Evolutionary conservation across 2,113 vertebrate genomes (phyloP), one percentile per base, ranked within the genome.

Genomic region (Piprites chloris): DNA sequence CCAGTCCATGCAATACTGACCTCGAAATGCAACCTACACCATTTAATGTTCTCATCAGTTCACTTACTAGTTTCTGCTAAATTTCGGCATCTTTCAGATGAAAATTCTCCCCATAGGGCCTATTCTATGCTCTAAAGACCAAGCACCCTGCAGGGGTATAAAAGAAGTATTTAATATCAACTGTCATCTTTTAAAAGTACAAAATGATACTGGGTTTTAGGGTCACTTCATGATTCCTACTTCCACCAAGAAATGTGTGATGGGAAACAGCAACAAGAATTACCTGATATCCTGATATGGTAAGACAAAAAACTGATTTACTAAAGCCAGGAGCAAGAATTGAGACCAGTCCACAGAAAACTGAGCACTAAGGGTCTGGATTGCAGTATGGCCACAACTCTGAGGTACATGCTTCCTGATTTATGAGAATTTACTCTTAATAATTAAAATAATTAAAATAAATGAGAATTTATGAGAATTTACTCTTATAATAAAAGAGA

Each of bases 61-160:
- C 42, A 59, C 24, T 87, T 59, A 42, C 22, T 12, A 79, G 24
- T 23, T 92, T 37, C 75, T 83, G n/a, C 21, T 88, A 26, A 83
- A 69, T 18, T 53, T 86, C 47, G 1, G 27, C 11, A 59, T 5
- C 19, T 67, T 77, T 67, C 74, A 80, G 63, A 63, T 8, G 11
- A 75, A 76, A 79, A 46, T 41, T 46, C 26, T 7, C 26, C 9
- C 13, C 23, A 37, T 1, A 2, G 0, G 0, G 5, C 13, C 33
- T 49, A 18, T 66, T 87, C 21, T 10, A 62, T 1, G 3, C 28
- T 49, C n/a, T 49, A 12, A 69, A 88, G 78, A 87, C 18, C 26
- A 66, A 87, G 21, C 8, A 66, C 10, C 17, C 7, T 49, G 50
- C 37, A 62, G 8, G 18, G 10, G 3, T 42, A 33, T 35, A 26